Evolutionary conservation across 2,797 vertebrate genomes (phyloP).

Genomic region (Neosalanx taihuensis): DNA sequence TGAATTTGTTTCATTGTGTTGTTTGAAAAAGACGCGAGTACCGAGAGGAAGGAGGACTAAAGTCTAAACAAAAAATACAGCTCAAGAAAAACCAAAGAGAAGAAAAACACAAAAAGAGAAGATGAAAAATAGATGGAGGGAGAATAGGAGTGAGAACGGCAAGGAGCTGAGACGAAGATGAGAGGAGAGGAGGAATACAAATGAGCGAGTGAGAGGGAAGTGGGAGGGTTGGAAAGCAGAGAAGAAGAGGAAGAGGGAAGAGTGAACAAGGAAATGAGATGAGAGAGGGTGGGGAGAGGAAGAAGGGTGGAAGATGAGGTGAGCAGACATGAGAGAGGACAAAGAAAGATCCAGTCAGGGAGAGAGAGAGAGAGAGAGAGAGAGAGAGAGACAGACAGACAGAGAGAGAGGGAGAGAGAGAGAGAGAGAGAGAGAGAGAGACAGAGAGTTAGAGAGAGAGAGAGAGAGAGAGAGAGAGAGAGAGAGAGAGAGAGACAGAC

Average conservation of each 20-base stretch:
- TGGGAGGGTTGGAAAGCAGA: constrained; percentile 38
- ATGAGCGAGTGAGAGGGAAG: constrained; percentile 4
- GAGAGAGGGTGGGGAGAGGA: neutral
- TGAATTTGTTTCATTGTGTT: neutral
- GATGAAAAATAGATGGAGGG: constrained; percentile 15
- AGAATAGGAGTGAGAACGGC: constrained; percentile 27
- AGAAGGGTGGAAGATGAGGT: constrained; percentile 19
- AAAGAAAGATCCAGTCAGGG: constrained; percentile 27
- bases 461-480: constrained; percentile 35
- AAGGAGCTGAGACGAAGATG: constrained; percentile 5
- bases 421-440: constrained; percentile 13
- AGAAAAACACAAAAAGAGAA: constrained; percentile 34
- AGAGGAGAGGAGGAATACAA: constrained; percentile 12
- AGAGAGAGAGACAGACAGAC: neutral
- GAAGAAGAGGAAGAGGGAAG: constrained; percentile 18
- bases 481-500: constrained; percentile 23
- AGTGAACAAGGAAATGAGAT: constrained; percentile 1
- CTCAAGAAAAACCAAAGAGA: constrained; percentile 4
- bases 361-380: no score
- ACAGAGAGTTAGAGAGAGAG: no score
- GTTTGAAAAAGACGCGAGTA: neutral
- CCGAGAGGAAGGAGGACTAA: neutral
- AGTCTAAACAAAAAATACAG: neutral
- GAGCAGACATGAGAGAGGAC: constrained; percentile 18
- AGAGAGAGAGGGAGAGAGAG: constrained; percentile 13